These are phyloP conservation scores for Portevinia maculata DNA, from an alignment of 2,888 invertebrate genomes.

Conservation along the genomic window DNA sequence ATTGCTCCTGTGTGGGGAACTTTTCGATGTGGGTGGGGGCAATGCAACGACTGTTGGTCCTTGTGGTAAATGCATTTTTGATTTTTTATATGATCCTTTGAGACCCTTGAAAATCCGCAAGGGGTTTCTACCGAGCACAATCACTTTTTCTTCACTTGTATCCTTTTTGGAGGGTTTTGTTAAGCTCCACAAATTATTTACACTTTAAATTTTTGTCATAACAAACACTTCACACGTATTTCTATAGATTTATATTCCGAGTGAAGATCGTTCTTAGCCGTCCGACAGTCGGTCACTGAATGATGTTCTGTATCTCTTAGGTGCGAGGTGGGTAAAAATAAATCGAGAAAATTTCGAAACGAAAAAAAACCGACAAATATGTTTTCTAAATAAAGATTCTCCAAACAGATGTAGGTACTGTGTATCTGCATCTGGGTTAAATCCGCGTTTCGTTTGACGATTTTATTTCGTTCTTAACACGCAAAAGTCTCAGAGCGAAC, in stretches of 20 bases:
- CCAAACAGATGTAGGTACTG: slow-evolving; percentile 11
- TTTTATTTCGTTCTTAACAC: slow-evolving; percentile 78
- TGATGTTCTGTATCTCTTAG: slow-evolving; percentile 5
- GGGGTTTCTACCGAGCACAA: background rate
- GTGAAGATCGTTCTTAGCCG: slow-evolving; percentile 23
- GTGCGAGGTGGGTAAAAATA: slow-evolving; percentile 23
- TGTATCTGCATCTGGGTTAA: slow-evolving; percentile 11
- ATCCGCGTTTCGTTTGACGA: slow-evolving; percentile 1
- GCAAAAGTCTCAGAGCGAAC: slow-evolving; percentile 83
- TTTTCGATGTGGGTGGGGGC: slow-evolving; percentile 75
- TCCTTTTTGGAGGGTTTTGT: slow-evolving; percentile 28
- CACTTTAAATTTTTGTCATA: slow-evolving; percentile 11
- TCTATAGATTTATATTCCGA: background rate
- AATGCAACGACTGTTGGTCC: slow-evolving; percentile 81
- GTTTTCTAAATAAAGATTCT: slow-evolving; percentile 33
- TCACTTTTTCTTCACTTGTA: slow-evolving; percentile 31
- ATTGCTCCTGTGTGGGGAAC: slow-evolving; percentile 73
- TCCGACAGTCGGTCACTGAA: slow-evolving; percentile 37
- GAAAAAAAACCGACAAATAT: slow-evolving; percentile 22
- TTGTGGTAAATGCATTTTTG: slow-evolving; percentile 81
- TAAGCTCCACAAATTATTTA: slow-evolving; percentile 5
- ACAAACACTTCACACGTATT: background rate
- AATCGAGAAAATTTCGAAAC: slow-evolving; percentile 20
- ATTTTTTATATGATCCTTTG: slow-evolving; percentile 12
- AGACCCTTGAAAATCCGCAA: slow-evolving; percentile 42